Conservation (phyloP, 2,113 vertebrate genomes). For the Phalacrocorax aristotelis region DNA sequence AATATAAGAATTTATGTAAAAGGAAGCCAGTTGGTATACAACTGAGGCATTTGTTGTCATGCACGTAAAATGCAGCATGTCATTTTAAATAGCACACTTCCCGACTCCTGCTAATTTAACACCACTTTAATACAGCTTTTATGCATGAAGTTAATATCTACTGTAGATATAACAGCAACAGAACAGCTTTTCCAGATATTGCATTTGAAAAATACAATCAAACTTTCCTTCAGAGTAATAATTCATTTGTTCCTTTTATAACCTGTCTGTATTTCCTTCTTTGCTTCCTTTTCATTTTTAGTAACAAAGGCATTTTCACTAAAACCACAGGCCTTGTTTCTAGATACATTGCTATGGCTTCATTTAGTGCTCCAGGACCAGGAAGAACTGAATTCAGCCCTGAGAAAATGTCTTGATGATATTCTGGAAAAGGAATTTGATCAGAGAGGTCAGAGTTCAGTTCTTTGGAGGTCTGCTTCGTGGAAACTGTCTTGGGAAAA, state of each 20-base stretch:
- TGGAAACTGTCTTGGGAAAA: not conserved
- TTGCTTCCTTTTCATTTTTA: not conserved
- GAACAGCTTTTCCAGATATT: not conserved
- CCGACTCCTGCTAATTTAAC: not conserved
- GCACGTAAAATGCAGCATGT: not conserved
- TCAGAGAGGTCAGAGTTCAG: not conserved
- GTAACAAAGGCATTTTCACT: not conserved
- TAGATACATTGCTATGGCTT: not conserved
- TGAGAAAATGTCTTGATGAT: not conserved
- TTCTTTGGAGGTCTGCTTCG: not conserved
- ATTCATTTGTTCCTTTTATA: not conserved
- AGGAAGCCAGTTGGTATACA: not conserved
- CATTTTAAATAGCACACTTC: not conserved
- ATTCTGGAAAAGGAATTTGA: not conserved
- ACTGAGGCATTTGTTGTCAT: not conserved
- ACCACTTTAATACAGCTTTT: conserved; percentile 11
- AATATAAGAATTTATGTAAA: not conserved
- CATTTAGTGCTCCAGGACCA: not conserved
- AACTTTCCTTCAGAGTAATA: not conserved
- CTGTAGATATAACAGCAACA: not conserved
- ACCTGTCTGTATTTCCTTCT: not conserved
- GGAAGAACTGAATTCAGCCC: not conserved
- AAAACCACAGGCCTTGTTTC: not conserved
- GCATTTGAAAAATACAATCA: not conserved
- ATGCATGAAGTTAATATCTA: not conserved